Base-by-base conservation (phyloP, 2,888 invertebrate genomes). In the Vesta saturnalis region DNA sequence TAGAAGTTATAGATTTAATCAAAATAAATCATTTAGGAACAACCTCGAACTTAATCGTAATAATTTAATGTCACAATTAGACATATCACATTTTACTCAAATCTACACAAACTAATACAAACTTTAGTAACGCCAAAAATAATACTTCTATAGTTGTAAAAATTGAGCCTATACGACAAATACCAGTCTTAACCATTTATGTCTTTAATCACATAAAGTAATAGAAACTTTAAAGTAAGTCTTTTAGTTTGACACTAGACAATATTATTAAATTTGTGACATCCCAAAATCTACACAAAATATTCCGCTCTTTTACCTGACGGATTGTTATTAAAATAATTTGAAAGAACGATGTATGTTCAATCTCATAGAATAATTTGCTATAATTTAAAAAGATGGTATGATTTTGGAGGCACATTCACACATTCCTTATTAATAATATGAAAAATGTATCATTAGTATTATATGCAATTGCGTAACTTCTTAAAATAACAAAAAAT, bases 31-130 rank as follows among this genome's bases (percentile, higher is more conserved):
- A 52, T 21, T 52, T 43, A 52, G 52, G 52, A 52, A 52, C 52
- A 18, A 52, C 12, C 12, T 19, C 12, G 6, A 52, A 52, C 52
- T 52, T 52, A 52, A 19, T 19, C 21, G 18, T 52, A 67, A 59
- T 21, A 55, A 59, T 63, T 67, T 58, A 60, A 60, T 46, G 54
- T 62, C 30, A 58, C 52, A 67, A 61, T 49, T 57, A 30, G 60
- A 60, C 55, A 43, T 64, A 64, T 64, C 64, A 64, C 64, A 64
- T 58, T 58, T 16, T n/a, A 39, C 39, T 39, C 2, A 39, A n/a
- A n/a, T n/a, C 39, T 2, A 39, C 12, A n/a, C 10, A 39, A 39
- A 39, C 8, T 8, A 39, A 39, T 39, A 39, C 30, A 10, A n/a
- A n/a, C n/a, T 30, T 30, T 30, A 30, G 10, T 10, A 10, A 39